Conservation (phyloP, 2,113 vertebrate genomes). For the Polyodon spathula region DNA sequence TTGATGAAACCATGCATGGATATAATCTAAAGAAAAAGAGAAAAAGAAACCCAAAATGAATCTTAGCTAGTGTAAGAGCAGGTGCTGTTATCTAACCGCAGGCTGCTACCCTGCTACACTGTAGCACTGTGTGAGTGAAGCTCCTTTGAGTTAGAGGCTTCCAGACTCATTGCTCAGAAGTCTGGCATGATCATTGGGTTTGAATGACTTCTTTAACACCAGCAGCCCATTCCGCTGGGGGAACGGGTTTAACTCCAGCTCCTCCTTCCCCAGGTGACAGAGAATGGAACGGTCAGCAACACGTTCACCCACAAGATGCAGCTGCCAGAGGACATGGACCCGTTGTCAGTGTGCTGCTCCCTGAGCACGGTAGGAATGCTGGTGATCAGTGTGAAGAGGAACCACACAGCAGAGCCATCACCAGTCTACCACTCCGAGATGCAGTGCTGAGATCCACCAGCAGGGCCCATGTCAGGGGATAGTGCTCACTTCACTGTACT, state of each 20-base stretch:
- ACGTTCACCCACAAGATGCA: slow-evolving; percentile 70
- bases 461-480: neutral
- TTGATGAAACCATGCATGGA: too few relatives aligned
- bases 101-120: too few relatives aligned
- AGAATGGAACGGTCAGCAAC: slow-evolving; percentile 59
- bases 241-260: neutral
- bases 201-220: neutral
- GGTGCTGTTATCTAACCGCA: too few relatives aligned
- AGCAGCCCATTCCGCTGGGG: neutral
- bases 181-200: too few relatives aligned
- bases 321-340: slow-evolving; percentile 70
- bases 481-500: neutral
- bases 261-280: slow-evolving; percentile 47
- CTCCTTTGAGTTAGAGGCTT: too few relatives aligned
- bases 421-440: slow-evolving; percentile 36
- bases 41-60: too few relatives aligned
- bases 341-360: slow-evolving; percentile 57
- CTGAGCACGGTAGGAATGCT: slow-evolving; percentile 44
- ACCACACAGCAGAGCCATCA: accelerated
- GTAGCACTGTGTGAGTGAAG: too few relatives aligned
- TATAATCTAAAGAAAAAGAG: too few relatives aligned
- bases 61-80: too few relatives aligned
- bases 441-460: slow-evolving; percentile 33
- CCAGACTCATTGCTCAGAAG: too few relatives aligned
- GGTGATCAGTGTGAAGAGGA: slow-evolving; percentile 51